A percentile compares a stretch with the other conserved stretches of the same genome.
Evolutionary conservation across 2,888 invertebrate genomes (phyloP).

Genomic region (Diogma glabrata): DNA sequence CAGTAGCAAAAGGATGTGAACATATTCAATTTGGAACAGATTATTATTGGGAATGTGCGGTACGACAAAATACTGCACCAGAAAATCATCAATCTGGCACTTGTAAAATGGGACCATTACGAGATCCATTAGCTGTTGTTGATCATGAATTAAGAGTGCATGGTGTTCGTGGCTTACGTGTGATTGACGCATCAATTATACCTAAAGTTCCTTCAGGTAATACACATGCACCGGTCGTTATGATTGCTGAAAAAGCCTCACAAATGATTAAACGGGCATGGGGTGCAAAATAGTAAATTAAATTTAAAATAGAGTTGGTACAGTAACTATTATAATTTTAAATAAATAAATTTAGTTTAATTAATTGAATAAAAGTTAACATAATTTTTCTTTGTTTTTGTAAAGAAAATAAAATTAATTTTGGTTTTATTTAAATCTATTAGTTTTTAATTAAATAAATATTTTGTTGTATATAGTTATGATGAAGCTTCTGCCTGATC

Average conservation of each 20-base stretch:
- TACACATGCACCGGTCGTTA: constrained; percentile 63
- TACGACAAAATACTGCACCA: constrained; percentile 57
- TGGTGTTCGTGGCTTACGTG: constrained; percentile 54
- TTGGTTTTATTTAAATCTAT: no score
- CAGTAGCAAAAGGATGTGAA: constrained; percentile 63
- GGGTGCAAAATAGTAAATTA: constrained; percentile 24
- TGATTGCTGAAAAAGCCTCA: constrained; percentile 65
- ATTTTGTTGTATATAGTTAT: no score
- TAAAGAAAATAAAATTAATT: no score
- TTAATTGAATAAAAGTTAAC: background rate
- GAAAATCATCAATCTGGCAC: constrained; percentile 77
- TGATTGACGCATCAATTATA: constrained; percentile 71
- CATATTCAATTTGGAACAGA: constrained; percentile 56
- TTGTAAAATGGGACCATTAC: constrained; percentile 66
- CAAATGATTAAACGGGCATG: constrained; percentile 34
- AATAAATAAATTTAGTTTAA: background rate
- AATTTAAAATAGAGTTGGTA: constrained; percentile 1
- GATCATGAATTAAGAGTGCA: constrained; percentile 50
- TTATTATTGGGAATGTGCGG: constrained; percentile 65
- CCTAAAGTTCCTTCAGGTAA: constrained; percentile 65
- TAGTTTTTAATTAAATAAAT: no score
- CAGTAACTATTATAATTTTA: background rate
- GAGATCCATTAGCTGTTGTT: constrained; percentile 62
- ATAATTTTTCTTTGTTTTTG: no score
- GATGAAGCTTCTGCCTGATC: no score